A percentile compares a stretch with the other conserved stretches of the same genome.
phyloP scores from a whole-genome alignment of 2,888 invertebrate species.

The Melikaiella ostensackeni region DNA sequence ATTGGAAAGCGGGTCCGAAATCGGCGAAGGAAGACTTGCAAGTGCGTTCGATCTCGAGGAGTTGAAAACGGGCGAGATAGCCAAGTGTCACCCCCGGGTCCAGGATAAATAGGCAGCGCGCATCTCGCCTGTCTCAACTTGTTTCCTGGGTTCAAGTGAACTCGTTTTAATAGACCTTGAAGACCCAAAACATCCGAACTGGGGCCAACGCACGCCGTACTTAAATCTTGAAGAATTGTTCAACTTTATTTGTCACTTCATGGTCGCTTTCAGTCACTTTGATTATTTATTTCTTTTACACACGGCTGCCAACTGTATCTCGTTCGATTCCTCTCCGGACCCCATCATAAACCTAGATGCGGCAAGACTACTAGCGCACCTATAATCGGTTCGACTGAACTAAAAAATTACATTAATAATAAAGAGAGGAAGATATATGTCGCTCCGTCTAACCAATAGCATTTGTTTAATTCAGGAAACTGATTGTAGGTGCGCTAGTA shows the following conservation, averaged over 20 bases:
- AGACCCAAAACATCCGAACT: slow-evolving; percentile 55
- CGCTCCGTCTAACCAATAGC: too few species aligned
- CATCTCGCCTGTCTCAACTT: slow-evolving; percentile 51
- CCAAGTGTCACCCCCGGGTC: slow-evolving; percentile 63
- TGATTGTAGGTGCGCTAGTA: too few species aligned
- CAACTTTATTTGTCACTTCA: slow-evolving; percentile 77
- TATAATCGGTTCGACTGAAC: too few species aligned
- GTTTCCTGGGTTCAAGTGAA: slow-evolving; percentile 47
- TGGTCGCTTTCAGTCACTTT: slow-evolving; percentile 77
- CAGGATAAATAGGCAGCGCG: slow-evolving; percentile 59
- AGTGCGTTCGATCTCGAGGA: slow-evolving; percentile 34
- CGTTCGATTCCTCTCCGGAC: slow-evolving; percentile 49
- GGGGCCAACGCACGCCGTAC: slow-evolving; percentile 60
- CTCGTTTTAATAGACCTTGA: slow-evolving; percentile 50
- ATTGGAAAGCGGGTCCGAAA: slow-evolving; percentile 29
- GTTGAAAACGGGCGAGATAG: slow-evolving; percentile 21
- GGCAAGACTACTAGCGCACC: too few species aligned
- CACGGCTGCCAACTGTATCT: slow-evolving; percentile 72
- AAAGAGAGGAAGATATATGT: too few species aligned
- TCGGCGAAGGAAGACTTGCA: slow-evolving; percentile 28
- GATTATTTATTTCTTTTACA: slow-evolving; percentile 77
- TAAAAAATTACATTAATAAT: too few species aligned
- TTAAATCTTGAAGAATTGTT: slow-evolving; percentile 69
- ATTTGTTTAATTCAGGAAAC: too few species aligned
- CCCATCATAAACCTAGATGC: slow-evolving; percentile 31